These are phyloP conservation scores for Lissonota sp. DNA, from an alignment of 2,888 invertebrate species.

Conservation along the genomic window DNA sequence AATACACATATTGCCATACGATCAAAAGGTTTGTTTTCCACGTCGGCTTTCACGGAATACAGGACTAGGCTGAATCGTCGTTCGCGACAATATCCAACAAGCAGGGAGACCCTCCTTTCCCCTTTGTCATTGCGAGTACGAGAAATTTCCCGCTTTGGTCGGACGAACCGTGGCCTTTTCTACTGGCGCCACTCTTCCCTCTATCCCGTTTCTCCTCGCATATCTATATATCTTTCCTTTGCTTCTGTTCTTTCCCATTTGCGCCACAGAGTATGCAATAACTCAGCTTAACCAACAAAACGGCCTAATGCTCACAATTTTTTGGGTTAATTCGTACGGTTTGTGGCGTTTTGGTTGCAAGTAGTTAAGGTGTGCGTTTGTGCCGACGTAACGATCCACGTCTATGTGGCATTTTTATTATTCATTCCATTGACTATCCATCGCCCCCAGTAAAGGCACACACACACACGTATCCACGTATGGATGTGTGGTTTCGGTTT, in stretches of 20 bases:
- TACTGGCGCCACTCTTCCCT: neutral
- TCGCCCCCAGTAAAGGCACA: constrained; percentile 19
- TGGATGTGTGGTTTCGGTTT: neutral
- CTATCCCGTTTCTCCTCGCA: neutral
- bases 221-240: neutral
- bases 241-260: neutral
- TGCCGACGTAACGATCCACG: constrained; percentile 1
- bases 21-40: neutral
- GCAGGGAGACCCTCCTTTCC: constrained; percentile 42
- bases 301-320: constrained; percentile 6
- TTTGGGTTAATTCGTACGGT: neutral
- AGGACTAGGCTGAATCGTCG: constrained; percentile 20
- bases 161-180: constrained; percentile 28
- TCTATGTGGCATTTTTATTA: constrained; percentile 55
- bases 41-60: constrained; percentile 17
- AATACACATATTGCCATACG: neutral
- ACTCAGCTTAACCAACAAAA: constrained; percentile 3
- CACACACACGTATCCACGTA: constrained; percentile 20
- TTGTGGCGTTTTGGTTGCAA: constrained; percentile 22
- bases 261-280: neutral
- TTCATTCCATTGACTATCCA: constrained; percentile 59
- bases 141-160: constrained; percentile 39
- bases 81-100: constrained; percentile 26
- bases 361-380: neutral
- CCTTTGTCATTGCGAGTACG: neutral